A percentile compares a stretch with the other conserved stretches of the same genome.
Evolutionary conservation across 2,888 invertebrate genomes (phyloP).

Genomic region (Pecten maximus): DNA sequence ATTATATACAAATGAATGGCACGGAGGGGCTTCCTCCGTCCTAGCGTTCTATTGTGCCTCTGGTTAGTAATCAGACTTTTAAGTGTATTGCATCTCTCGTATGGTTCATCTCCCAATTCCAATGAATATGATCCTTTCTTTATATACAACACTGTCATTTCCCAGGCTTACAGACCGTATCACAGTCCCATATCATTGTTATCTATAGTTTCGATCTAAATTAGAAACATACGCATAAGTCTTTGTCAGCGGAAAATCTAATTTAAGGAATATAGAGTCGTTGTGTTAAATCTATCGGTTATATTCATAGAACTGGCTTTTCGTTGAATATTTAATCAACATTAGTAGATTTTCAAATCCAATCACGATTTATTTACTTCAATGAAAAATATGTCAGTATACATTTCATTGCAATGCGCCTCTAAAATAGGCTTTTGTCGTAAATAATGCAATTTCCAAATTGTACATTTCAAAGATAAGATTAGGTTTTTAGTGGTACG

Average conservation of each 20-base stretch:
- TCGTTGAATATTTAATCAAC: background rate
- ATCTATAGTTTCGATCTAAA: background rate
- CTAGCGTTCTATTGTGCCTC: background rate
- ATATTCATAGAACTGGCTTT: background rate
- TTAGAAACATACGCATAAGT: background rate
- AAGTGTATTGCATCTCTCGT: background rate
- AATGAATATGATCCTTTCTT: background rate
- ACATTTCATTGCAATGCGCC: background rate
- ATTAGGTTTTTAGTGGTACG: too few species aligned
- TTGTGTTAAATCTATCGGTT: background rate
- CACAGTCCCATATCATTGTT: background rate
- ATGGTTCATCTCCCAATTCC: background rate
- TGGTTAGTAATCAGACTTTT: background rate
- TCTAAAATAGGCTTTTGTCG: background rate
- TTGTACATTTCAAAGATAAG: background rate
- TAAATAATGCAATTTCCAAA: background rate
- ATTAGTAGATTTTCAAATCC: background rate
- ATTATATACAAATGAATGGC: background rate
- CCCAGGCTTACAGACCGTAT: background rate
- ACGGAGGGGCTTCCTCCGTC: background rate
- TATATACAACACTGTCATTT: background rate
- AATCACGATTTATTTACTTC: background rate
- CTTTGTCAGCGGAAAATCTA: background rate
- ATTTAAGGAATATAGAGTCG: background rate
- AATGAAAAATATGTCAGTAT: background rate